A percentile compares a stretch with the other conserved stretches of the same genome.
phyloP scores from a whole-genome alignment of 2,888 invertebrate species.

The Cheilosia pagana region DNA sequence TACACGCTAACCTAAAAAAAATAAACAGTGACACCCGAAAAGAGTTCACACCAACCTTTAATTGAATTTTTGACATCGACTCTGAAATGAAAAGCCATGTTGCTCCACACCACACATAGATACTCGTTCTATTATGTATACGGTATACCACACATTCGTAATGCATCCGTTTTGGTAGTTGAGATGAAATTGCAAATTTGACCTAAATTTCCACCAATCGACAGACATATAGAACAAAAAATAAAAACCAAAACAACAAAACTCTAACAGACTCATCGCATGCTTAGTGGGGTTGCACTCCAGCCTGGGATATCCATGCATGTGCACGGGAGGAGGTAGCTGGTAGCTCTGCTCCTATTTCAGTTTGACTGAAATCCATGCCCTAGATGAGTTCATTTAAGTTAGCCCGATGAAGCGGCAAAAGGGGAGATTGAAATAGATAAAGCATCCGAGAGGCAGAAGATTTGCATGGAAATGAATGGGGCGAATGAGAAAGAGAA shows the following conservation, averaged over 20 bases:
- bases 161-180: constrained; percentile 31
- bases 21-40: not conserved
- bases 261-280: not conserved
- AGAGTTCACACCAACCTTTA: constrained; percentile 10
- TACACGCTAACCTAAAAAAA: constrained; percentile 1
- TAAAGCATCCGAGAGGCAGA: constrained; percentile 13
- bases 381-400: constrained; percentile 63
- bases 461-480: constrained; percentile 54
- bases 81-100: constrained; percentile 15
- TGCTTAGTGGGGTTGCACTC: constrained; percentile 10
- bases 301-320: constrained; percentile 25
- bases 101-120: not conserved
- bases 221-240: constrained; percentile 20
- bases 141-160: constrained; percentile 7
- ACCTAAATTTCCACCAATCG: constrained; percentile 55
- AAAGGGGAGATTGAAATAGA: constrained; percentile 45
- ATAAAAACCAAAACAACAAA: not conserved
- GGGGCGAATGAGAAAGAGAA: not conserved
- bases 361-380: constrained; percentile 41
- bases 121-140: not conserved
- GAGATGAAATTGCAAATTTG: constrained; percentile 38
- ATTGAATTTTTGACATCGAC: constrained; percentile 36
- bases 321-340: constrained; percentile 5
- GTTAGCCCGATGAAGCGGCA: constrained; percentile 54
- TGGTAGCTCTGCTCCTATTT: not conserved